Conservation (phyloP, 2,888 invertebrate genomes). For the Dexiosoma caninum region DNA sequence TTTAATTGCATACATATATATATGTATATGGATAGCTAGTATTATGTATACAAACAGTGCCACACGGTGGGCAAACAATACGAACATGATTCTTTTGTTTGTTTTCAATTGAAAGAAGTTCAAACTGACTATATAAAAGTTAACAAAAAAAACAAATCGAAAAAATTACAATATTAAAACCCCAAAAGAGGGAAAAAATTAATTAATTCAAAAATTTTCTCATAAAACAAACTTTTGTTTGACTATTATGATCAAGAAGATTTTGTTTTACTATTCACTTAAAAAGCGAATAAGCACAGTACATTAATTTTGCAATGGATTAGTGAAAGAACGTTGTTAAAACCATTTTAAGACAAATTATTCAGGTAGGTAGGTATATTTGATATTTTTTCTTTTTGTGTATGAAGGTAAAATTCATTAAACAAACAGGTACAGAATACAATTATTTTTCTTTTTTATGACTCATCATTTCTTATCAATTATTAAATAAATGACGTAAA, state of each 20-base stretch:
- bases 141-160: not conserved
- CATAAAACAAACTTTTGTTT: too few relatives aligned
- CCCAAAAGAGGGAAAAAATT: too few relatives aligned
- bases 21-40: too few relatives aligned
- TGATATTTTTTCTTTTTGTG: too few relatives aligned
- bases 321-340: too few relatives aligned
- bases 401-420: too few relatives aligned
- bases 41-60: not conserved
- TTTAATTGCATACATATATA: not conserved
- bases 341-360: too few relatives aligned
- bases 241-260: not conserved
- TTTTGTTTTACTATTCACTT: not conserved
- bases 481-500: constrained; percentile 37
- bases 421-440: too few relatives aligned
- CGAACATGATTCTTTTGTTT: not conserved
- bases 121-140: not conserved
- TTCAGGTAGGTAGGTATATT: too few relatives aligned
- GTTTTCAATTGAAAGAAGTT: not conserved
- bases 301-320: too few relatives aligned
- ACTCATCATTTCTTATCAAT: constrained; percentile 25
- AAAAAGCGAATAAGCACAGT: not conserved
- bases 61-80: not conserved
- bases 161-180: too few relatives aligned
- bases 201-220: too few relatives aligned
- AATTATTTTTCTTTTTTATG: not conserved